A percentile compares a stretch with the other conserved stretches of the same genome.
Evolutionary conservation across 2,888 invertebrate species (phyloP).

Genomic region (Norana najaformis): DNA sequence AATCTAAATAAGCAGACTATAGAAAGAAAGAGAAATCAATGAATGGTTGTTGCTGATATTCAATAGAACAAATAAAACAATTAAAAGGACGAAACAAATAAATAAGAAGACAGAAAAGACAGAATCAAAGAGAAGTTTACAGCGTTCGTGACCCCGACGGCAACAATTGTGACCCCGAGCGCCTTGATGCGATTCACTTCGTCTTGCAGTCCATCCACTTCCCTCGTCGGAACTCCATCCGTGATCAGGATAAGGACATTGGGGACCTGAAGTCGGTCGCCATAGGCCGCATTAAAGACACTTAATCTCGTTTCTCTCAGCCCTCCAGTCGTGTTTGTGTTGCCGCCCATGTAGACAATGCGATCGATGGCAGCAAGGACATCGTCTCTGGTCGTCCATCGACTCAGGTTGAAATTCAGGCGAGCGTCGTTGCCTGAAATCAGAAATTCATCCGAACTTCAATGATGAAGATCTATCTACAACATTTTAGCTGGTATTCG

Average conservation of each 20-base stretch:
- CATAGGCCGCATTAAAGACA: conserved; percentile 4
- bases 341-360: conserved; percentile 33
- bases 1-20: not conserved
- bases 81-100: not conserved
- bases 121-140: not conserved
- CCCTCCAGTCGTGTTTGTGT: conserved; percentile 39
- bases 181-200: conserved; percentile 33
- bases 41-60: not conserved
- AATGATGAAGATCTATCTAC: too few relatives aligned
- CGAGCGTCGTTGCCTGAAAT: conserved; percentile 30
- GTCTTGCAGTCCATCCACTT: conserved; percentile 28
- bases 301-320: conserved; percentile 31
- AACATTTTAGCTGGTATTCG: too few relatives aligned
- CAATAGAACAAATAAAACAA: not conserved
- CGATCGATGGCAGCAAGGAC: conserved; percentile 20
- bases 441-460: not conserved
- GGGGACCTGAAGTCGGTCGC: conserved; percentile 31
- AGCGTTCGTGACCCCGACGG: conserved; percentile 37
- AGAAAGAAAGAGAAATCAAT: not conserved
- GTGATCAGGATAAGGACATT: conserved; percentile 41
- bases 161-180: conserved; percentile 32
- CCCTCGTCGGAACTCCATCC: conserved; percentile 41
- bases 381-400: not conserved
- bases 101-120: not conserved
- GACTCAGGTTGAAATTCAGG: conserved; percentile 36